phyloP scores from a whole-genome alignment of 2,113 vertebrate genomes.

The Microcebus tavaratra region DNA sequence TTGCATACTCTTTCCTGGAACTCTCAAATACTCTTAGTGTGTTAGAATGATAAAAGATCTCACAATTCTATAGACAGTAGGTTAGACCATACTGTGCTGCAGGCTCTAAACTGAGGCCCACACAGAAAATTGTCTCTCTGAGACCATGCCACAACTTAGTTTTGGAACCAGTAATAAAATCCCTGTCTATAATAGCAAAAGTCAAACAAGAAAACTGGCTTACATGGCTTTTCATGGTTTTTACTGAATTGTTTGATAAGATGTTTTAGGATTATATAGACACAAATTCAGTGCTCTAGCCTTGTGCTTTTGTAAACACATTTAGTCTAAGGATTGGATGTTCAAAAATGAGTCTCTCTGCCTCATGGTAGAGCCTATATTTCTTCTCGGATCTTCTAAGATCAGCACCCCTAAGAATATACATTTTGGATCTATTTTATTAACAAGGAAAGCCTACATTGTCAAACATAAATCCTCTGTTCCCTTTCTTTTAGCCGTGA shows the following conservation, averaged over 20 bases:
- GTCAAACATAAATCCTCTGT: slow-evolving; percentile 30
- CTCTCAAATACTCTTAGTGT: neutral
- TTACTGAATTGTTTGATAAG: neutral
- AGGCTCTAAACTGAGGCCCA: neutral
- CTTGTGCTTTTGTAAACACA: neutral
- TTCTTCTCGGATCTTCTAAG: slow-evolving; percentile 18
- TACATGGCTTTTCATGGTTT: neutral
- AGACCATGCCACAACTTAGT: neutral
- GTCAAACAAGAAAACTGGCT: neutral
- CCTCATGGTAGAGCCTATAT: neutral
- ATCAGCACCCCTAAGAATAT: neutral
- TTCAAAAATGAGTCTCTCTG: neutral
- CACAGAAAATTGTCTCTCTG: slow-evolving; percentile 23
- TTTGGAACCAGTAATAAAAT: slow-evolving; percentile 40
- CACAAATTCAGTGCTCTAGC: neutral
- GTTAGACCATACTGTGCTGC: neutral
- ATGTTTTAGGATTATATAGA: neutral
- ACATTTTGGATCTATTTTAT: slow-evolving; percentile 24
- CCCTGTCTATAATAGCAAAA: neutral
- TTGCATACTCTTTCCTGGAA: neutral
- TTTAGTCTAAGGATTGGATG: neutral
- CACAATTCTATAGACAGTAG: neutral
- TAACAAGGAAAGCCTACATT: neutral
- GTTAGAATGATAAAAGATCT: slow-evolving; percentile 1
- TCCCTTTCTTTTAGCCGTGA: neutral